Base-by-base conservation (phyloP, 2,113 vertebrate species). In the Tachuris rubrigastra region DNA sequence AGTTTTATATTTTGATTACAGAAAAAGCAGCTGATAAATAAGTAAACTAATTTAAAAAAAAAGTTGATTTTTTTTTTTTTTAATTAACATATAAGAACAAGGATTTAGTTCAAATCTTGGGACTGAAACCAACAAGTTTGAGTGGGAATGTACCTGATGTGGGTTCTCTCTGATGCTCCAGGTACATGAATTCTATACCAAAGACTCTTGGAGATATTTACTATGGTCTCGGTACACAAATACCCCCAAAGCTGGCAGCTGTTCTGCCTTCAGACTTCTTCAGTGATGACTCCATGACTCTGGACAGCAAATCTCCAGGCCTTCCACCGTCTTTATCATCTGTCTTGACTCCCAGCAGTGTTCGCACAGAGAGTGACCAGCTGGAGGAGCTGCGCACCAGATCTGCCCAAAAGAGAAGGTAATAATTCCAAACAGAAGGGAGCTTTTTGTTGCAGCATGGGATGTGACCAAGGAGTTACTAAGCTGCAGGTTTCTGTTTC, bases 211-310 rank as follows among this genome's bases (percentile, higher is more conserved):
- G 98, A 65, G 98, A 98, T 17, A 97, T 99, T 76, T 99, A 99
- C 71, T 97, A 99, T 46, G 98, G 98, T 89, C 98, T 99, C 4
- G 99, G 99, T 35, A 98, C 98, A 14, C 98, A 98, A 97, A 98
- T 99, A 79, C 99, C 99, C 6, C 97, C 98, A 2, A 98, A 97
- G 42, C 97, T 99, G 89, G 94, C 98, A n/a, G 97, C 97, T 12
- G 97, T 98, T 77, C 98, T 99, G 82, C 99, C 99, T 37, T 72
- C 98, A 35, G 99, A 99, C 85, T 99, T 99, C 97, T 99, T 99
- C 95, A 99, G 99, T 31, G 99, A 99, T 63, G 99, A 99, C 44
- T 99, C 99, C 0, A 12, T 99, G 72, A 93, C 97, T 41, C 98
- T 98, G 87, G 98, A 99, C 77, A 98, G 98, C 63, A 95, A 97